Evolutionary conservation across 2,797 vertebrate species (phyloP).

Genomic region (Tokudaia tokunoshimensis): DNA sequence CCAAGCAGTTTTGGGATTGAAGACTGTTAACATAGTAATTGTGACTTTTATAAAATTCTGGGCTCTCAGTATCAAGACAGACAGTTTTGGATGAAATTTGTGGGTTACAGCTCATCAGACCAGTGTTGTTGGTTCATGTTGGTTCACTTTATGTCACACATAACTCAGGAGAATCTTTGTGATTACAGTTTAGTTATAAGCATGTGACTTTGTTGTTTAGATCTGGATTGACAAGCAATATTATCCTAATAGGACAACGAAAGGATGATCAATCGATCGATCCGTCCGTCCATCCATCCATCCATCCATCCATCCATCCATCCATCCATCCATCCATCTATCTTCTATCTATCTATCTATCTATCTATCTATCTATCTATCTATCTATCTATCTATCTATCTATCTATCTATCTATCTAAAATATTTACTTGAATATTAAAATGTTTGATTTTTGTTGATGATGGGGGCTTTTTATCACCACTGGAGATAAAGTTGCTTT

Average conservation of each 20-base stretch:
- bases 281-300: too few species aligned
- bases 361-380: accelerated
- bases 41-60: constrained; percentile 19
- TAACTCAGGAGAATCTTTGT: background rate
- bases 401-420: background rate
- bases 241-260: constrained; percentile 17
- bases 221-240: background rate
- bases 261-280: background rate
- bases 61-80: background rate
- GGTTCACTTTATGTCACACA: background rate
- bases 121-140: background rate
- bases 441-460: constrained; percentile 7
- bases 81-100: background rate
- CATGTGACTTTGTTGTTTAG: constrained; percentile 1
- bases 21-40: constrained; percentile 61
- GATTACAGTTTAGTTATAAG: background rate
- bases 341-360: too few species aligned
- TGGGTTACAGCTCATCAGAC: background rate
- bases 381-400: too few species aligned
- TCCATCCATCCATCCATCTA: too few species aligned
- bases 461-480: background rate
- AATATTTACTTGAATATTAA: constrained; percentile 21
- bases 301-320: too few species aligned
- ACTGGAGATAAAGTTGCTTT: background rate
- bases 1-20: constrained; percentile 44